Conservation (phyloP, 2,888 invertebrate species). For the Drosophila ezoana region DNA sequence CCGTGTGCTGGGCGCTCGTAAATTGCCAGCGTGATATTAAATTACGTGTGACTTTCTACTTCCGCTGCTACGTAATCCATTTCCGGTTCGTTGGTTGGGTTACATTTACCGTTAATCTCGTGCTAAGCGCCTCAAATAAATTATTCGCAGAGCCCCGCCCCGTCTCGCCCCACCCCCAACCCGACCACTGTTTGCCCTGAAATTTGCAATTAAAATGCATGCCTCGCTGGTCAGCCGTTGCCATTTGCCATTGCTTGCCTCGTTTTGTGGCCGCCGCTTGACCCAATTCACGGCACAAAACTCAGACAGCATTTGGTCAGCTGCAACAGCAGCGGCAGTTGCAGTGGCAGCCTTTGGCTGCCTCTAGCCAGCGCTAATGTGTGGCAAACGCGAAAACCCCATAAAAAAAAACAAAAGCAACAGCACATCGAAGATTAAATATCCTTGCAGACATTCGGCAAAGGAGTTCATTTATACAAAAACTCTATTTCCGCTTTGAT, state of each 20-base stretch:
- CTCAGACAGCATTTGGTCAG: slow-evolving; percentile 63
- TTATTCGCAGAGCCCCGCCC: slow-evolving; percentile 65
- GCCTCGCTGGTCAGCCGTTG: slow-evolving; percentile 50
- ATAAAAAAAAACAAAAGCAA: slow-evolving; percentile 13
- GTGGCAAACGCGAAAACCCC: slow-evolving; percentile 39
- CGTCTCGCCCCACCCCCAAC: background rate
- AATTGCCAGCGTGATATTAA: slow-evolving; percentile 80
- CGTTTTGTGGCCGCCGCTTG: slow-evolving; percentile 64
- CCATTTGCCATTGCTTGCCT: slow-evolving; percentile 38
- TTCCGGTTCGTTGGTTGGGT: slow-evolving; percentile 80
- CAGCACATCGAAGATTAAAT: too few species aligned
- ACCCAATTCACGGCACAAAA: slow-evolving; percentile 65
- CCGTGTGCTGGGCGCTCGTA: slow-evolving; percentile 56
- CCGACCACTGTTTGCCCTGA: slow-evolving; percentile 26
- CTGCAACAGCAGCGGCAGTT: slow-evolving; percentile 8
- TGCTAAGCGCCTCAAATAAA: slow-evolving; percentile 79
- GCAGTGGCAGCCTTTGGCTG: slow-evolving; percentile 21
- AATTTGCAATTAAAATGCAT: slow-evolving; percentile 81
- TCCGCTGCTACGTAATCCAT: slow-evolving; percentile 78
- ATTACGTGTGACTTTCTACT: slow-evolving; percentile 79
- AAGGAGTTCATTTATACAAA: too few species aligned
- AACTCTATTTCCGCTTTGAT: too few species aligned
- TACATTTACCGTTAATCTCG: slow-evolving; percentile 80
- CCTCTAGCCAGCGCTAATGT: slow-evolving; percentile 60
- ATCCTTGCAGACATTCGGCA: too few species aligned